These are phyloP conservation scores for Parapristionchus giblindavisi DNA, from an alignment of 2,888 invertebrate genomes.

Conservation along the genomic window DNA sequence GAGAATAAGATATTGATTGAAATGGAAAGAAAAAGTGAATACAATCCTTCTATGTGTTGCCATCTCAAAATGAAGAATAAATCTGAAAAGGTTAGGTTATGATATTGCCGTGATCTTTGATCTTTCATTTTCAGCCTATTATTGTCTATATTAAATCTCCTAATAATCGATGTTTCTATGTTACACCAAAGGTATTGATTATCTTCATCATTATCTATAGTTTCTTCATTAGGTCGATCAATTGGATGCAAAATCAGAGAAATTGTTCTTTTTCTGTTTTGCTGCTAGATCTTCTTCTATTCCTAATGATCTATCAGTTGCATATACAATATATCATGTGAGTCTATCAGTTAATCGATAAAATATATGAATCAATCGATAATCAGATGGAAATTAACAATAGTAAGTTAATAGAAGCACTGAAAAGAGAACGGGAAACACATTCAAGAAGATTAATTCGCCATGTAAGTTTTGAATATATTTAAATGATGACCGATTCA, in stretches of 20 bases:
- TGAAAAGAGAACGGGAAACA: slow-evolving; percentile 19
- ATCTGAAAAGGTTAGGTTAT: slow-evolving; percentile 3
- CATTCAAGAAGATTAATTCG: slow-evolving; percentile 3
- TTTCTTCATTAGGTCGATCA: slow-evolving; percentile 10
- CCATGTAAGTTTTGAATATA: not conserved
- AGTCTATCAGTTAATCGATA: not conserved
- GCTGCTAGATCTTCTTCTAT: not conserved
- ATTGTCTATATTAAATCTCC: not conserved
- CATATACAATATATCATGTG: slow-evolving; percentile 27
- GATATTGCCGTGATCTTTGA: slow-evolving; percentile 8
- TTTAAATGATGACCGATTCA: not conserved
- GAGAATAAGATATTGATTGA: slow-evolving; percentile 11
- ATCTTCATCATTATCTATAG: not conserved
- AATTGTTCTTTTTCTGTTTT: slow-evolving; percentile 10
- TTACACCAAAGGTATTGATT: slow-evolving; percentile 18
- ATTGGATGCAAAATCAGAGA: slow-evolving; percentile 21
- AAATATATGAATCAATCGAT: not conserved
- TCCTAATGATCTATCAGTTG: slow-evolving; percentile 22
- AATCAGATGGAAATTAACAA: slow-evolving; percentile 23
- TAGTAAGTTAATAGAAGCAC: slow-evolving; percentile 1
- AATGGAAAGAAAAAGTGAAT: slow-evolving; percentile 22
- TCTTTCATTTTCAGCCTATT: slow-evolving; percentile 2
- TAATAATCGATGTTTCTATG: slow-evolving; percentile 18
- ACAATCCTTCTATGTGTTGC: slow-evolving; percentile 19
- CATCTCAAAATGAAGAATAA: slow-evolving; percentile 8